These are phyloP conservation scores for Boleophthalmus pectinirostris DNA, from an alignment of 2,113 vertebrate genomes.

Conservation along the genomic window DNA sequence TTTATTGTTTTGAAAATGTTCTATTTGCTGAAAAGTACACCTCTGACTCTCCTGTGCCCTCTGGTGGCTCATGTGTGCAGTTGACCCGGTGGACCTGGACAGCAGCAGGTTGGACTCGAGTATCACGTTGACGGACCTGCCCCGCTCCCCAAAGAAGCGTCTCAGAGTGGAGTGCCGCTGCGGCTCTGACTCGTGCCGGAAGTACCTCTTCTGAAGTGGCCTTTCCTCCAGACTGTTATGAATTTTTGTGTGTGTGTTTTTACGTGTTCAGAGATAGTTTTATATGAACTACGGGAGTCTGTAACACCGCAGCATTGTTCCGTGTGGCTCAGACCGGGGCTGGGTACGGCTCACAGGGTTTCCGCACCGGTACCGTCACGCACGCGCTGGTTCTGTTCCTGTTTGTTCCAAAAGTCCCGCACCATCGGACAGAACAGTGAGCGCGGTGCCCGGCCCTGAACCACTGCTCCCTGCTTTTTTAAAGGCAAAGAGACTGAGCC, in stretches of 20 bases:
- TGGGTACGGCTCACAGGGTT: background rate
- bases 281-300: background rate
- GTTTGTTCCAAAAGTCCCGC: no score
- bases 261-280: background rate
- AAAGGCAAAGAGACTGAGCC: no score
- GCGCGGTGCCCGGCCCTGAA: no score
- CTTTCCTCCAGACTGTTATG: background rate
- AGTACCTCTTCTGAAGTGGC: slow-evolving; percentile 85
- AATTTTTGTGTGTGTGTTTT: background rate
- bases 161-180: slow-evolving; percentile 88
- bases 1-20: no score
- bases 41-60: background rate
- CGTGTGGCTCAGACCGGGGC: background rate
- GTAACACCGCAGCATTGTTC: background rate
- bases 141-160: slow-evolving; percentile 79
- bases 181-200: slow-evolving; percentile 83
- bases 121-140: slow-evolving; percentile 80
- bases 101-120: slow-evolving; percentile 90
- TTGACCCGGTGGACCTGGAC: slow-evolving; percentile 87
- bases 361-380: no score
- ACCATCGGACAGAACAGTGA: no score
- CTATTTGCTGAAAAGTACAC: no score
- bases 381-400: no score
- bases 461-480: no score
- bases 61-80: slow-evolving; percentile 63